Evolutionary conservation across 2,888 invertebrate species (phyloP), one percentile per base, ranked within the genome.

Genomic region (Endotricha flammealis): DNA sequence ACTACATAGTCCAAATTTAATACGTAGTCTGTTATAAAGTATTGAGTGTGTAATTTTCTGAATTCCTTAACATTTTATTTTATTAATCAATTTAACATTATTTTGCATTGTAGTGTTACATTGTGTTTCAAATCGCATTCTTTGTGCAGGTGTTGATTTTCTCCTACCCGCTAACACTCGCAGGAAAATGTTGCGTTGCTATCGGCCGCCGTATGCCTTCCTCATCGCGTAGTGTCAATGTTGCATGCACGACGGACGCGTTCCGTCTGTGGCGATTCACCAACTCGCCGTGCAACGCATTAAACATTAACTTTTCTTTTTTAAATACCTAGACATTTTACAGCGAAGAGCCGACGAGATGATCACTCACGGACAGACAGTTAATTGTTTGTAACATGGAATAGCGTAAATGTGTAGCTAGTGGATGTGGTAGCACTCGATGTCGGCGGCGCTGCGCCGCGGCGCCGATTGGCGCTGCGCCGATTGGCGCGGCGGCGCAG

Each of bases 171-270:
- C 82, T 85, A 85, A 86, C 85, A 77, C 71, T 78, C 80, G 86
- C 85, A 85, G 80, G 81, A 83, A 86, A 85, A 85, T 85, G 85
- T 85, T 86, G 85, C 85, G 77, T 81, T 78, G 78, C 76, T 80
- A 74, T 76, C 65, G 64, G 65, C 66, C 71, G 60, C 66, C 54
- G 62, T n/a, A n/a, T 67, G 64, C 23, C 61, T 69, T 56, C 64
- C 50, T 48, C 46, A 58, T 48, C 44, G 51, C 57, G 62, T 64
- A 61, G 66, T 51, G 42, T 53, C 63, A 57, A 60, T 32, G 25
- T 61, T 71, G 83, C 83, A 83, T 82, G 63, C 74, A 69, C 66
- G 44, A 61, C 24, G 68, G 63, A 65, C 64, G 74, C 77, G 77
- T 78, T 73, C 66, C 68, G 64, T 61, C 64, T 67, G 58, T 62